Evolutionary conservation across 2,113 vertebrate species (phyloP), one percentile per base, ranked within the genome.

Genomic region (Galeopterus variegatus): DNA sequence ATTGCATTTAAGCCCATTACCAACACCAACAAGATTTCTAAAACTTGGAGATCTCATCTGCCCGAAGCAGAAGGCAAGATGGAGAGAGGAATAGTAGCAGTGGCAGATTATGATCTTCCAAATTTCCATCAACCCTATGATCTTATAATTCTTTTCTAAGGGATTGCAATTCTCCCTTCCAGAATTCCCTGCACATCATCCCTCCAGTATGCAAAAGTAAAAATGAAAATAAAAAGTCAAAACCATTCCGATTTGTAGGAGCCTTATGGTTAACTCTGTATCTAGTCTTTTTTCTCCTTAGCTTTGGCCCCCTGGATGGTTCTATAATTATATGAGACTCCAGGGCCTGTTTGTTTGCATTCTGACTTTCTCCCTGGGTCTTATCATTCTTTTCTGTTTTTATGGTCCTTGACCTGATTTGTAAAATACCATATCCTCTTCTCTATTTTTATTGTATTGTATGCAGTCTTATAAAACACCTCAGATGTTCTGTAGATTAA

Each of bases 381-480:
- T 93, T 54, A 24, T 15, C 23, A 50, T 82, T 88, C 62, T 82
- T 56, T 60, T 92, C 75, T 79, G 67, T 90, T 83, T 89, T 90
- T 67, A 19, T 82, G 54, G 31, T 58, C 90, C 96, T 94, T 95
- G 94, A 93, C 93, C 88, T 85, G 73, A 60, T 89, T 96, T 95
- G 64, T 80, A 50, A 91, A 70, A 33, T 54, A 41, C 80, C 87
- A 31, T 73, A 56, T 58, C 19, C 17, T 62, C 19, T 33, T 87
- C 67, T 96, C 79, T 97, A 80, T 95, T 97, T 97, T 89, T 93
- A 89, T 72, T 56, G 69, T 69, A 2, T 52, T n/a, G 19, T 58
- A 6, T 73, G 10, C 62, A 77, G 26, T 52, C 67, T 91, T 64
- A 48, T 56, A 8, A 94, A 92, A 41, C 72, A 48, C 19, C 58